Evolutionary conservation across 1,140 invertebrate genomes (phyloP), one percentile per base, ranked within the genome.

Genomic region (Ephestia elutella): DNA sequence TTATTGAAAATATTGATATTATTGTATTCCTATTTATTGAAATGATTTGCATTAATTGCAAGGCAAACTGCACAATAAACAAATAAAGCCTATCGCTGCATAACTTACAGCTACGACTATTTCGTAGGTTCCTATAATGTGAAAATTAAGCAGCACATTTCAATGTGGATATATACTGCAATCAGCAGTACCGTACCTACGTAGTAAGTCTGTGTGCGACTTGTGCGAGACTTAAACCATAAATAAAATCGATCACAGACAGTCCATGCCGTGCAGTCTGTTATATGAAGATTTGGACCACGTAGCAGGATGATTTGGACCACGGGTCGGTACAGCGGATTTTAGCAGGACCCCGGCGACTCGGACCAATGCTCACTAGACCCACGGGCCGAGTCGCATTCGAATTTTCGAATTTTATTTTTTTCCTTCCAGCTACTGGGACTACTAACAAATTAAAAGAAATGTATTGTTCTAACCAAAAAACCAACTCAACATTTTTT

Each of bases 181-280:
- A 74, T 74, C 71, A 68, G 65, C 61, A 51, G 51, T 56, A n/a
- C n/a, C n/a, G n/a, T n/a, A n/a, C n/a, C n/a, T n/a, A 38, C 56
- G 58, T 60, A 76, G n/a, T 44, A 44, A 44, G 38, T 44, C 15
- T 44, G 38, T 15, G 38, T 15, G 13, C 38, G 13, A n/a, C n/a
- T n/a, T n/a, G n/a, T n/a, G n/a, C n/a, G n/a, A n/a, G 38, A 44
- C 38, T 3, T 17, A 17, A 44, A n/a, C 13, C 10, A 15, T 15
- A 15, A 2, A 10, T n/a, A 44, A 15, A 44, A 44, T 44, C 2
- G 15, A 15, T 44, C 13, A 44, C 13, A 44, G 38, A 15, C 8
- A 10, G 32, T 38, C 2, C 2, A 38, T 9, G 11, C 2, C 5
- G 11, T 11, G 8, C 32, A 38, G 8, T 8, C 25, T 8, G n/a